Conservation (phyloP, 2,113 vertebrate genomes). For the Leptobrachium leishanense region DNA sequence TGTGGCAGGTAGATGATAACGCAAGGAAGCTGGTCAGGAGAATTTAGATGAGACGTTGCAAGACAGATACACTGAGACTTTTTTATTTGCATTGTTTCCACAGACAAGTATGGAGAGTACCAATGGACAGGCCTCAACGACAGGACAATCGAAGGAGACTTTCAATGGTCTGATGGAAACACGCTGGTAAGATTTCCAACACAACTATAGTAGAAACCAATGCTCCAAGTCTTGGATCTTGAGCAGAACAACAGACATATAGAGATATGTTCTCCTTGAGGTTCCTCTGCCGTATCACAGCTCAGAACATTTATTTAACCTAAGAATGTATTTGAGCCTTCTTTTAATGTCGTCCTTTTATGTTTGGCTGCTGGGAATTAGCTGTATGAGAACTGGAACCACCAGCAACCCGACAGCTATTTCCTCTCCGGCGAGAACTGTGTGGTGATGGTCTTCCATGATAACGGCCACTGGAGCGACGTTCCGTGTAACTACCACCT, state of each 20-base stretch:
- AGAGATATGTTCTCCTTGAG: too few species aligned
- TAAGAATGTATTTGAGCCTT: too few species aligned
- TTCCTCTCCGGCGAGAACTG: conserved; percentile 95
- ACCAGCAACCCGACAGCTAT: conserved; percentile 92
- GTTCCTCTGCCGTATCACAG: too few species aligned
- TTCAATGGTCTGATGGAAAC: conserved; percentile 91
- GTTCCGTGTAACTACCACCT: conserved; percentile 97
- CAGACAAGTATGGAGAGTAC: conserved; percentile 85
- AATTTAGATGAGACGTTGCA: too few species aligned
- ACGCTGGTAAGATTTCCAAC: conserved; percentile 77
- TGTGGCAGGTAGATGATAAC: too few species aligned
- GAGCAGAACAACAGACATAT: too few species aligned
- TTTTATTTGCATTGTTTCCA: conserved; percentile 10
- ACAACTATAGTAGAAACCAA: neutral
- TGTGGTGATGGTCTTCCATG: conserved; percentile 90
- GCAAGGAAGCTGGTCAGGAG: too few species aligned
- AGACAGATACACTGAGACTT: too few species aligned
- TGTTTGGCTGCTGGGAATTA: conserved; percentile 48
- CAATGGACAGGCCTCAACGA: conserved; percentile 95
- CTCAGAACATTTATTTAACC: too few species aligned
- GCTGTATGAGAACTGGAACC: conserved; percentile 94
- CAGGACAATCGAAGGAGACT: conserved; percentile 89
- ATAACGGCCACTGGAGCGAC: conserved; percentile 89
- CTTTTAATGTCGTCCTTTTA: too few species aligned
- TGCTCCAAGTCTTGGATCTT: too few species aligned